These are phyloP conservation scores for Cheumatopsyche charites DNA, from an alignment of 1,140 invertebrate genomes.

Conservation along the genomic window DNA sequence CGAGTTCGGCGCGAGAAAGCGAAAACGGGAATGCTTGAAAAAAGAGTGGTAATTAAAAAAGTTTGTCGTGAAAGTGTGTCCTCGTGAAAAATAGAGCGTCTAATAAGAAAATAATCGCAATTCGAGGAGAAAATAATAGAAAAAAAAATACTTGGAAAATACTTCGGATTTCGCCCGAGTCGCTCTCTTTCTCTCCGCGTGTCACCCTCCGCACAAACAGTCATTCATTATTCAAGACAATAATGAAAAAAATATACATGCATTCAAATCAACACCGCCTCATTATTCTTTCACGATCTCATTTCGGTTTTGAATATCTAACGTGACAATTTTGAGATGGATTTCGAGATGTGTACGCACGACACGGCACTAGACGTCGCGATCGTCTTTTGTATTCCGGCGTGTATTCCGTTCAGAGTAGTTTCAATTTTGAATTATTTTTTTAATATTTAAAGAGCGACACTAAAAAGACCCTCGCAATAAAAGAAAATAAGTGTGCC, in stretches of 20 bases:
- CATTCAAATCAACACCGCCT: no score
- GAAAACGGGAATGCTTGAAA: not conserved
- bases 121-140: not conserved
- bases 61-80: slow-evolving; percentile 2
- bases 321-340: no score
- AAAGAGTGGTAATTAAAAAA: slow-evolving; percentile 8
- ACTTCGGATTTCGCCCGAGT: not conserved
- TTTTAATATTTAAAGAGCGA: slow-evolving; percentile 38
- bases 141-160: not conserved
- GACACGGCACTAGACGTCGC: no score
- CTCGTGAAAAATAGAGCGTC: slow-evolving; percentile 1
- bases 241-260: not conserved
- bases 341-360: no score
- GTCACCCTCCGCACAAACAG: not conserved
- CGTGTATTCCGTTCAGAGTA: slow-evolving; percentile 20
- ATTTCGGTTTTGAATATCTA: no score
- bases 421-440: slow-evolving; percentile 38
- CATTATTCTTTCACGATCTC: no score
- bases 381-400: slow-evolving; percentile 16
- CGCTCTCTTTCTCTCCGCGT: no score
- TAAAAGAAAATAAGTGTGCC: slow-evolving; percentile 37
- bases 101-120: slow-evolving; percentile 17
- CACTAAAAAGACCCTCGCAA: slow-evolving; percentile 35
- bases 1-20: not conserved
- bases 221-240: not conserved